Percentiles rank a stretch among this genome's conserved stretches.
phyloP scores from a whole-genome alignment of 1,140 invertebrate species.

The Anadara kagoshimensis region DNA sequence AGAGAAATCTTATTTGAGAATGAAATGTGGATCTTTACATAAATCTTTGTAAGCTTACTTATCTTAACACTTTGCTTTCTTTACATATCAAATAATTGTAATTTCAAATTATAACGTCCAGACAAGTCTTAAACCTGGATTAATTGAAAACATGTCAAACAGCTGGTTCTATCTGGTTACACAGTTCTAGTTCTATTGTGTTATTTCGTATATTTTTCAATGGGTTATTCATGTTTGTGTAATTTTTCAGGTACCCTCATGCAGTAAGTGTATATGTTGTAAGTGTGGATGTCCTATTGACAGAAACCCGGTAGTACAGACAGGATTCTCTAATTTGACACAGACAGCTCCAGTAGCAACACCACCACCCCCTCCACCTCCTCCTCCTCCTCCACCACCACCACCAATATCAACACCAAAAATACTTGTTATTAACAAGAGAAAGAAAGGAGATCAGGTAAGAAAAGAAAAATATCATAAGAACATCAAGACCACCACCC shows the following conservation, averaged over 20 bases:
- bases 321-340: not conserved
- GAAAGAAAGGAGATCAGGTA: not conserved
- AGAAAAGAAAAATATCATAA: no score
- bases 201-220: not conserved
- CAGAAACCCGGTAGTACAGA: not conserved
- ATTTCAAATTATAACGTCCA: no score
- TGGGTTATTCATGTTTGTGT: constrained; percentile 4
- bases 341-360: no score
- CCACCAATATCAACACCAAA: constrained; percentile 4
- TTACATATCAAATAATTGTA: no score
- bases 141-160: no score
- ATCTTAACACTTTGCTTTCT: no score
- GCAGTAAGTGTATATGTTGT: not conserved
- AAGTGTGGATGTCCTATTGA: not conserved
- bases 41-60: no score
- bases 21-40: no score
- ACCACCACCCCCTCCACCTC: not conserved
- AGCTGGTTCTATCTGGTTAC: not conserved
- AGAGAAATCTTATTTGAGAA: no score
- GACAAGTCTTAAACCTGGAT: no score
- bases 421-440: not conserved
- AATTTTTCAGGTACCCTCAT: not conserved
- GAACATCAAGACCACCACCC: not conserved
- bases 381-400: constrained; percentile 13
- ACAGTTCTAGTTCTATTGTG: not conserved